Conservation (phyloP, 2,797 vertebrate genomes). For the Austrolebias charrua region DNA sequence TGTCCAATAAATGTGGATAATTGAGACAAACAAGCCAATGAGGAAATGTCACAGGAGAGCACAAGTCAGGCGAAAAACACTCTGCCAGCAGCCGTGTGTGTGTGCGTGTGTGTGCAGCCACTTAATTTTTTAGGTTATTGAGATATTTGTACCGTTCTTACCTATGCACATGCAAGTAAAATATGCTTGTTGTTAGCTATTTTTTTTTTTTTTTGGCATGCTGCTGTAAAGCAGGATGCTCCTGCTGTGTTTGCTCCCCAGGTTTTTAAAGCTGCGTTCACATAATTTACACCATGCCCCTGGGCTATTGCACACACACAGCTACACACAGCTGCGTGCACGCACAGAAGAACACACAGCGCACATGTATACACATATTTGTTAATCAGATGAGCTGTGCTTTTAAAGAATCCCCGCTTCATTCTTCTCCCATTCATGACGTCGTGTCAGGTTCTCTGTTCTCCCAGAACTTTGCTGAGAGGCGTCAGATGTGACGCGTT, state of each 20-base stretch:
- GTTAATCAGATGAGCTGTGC: constrained; percentile 71
- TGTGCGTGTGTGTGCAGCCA: constrained; percentile 6
- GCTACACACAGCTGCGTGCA: constrained; percentile 8
- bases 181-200: constrained; percentile 39
- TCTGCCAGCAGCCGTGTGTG: constrained; percentile 50
- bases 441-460: constrained; percentile 46
- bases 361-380: constrained; percentile 57
- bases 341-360: constrained; percentile 18
- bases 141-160: constrained; percentile 18
- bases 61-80: constrained; percentile 69
- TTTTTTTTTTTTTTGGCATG: constrained; percentile 28
- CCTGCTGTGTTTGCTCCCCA: constrained; percentile 58
- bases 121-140: constrained; percentile 15
- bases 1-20: constrained; percentile 75
- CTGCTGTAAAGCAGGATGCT: constrained; percentile 59
- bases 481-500: constrained; percentile 60
- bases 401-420: constrained; percentile 59
- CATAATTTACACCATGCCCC: constrained; percentile 59
- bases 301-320: constrained; percentile 42
- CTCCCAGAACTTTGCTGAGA: constrained; percentile 51
- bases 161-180: constrained; percentile 14
- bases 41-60: constrained; percentile 76
- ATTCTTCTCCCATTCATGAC: constrained; percentile 36
- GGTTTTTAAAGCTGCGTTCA: constrained; percentile 55
- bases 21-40: constrained; percentile 79